Evolutionary conservation across 2,113 vertebrate species (phyloP).

Genomic region (Notiomystis cincta): DNA sequence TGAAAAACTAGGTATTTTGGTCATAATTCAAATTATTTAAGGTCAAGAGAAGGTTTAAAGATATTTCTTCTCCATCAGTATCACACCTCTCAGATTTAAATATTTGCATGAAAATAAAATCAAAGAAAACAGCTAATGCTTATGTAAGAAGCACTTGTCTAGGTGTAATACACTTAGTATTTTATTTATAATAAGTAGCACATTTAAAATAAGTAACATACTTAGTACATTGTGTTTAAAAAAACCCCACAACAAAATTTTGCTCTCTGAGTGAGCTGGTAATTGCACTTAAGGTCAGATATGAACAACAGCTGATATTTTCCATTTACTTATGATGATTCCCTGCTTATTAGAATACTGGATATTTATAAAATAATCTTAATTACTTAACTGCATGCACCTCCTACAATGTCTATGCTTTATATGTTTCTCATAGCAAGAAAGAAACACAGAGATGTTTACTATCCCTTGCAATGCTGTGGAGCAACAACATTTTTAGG

Average conservation of each 20-base stretch:
- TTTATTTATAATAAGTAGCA: too few relatives aligned
- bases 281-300: background rate
- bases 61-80: background rate
- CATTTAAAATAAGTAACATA: background rate
- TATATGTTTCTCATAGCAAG: background rate
- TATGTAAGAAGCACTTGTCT: background rate
- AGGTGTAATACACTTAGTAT: background rate
- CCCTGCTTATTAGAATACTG: background rate
- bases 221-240: background rate
- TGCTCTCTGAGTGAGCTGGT: background rate
- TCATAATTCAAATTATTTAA: background rate
- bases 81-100: background rate
- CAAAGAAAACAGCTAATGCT: background rate
- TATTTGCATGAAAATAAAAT: background rate
- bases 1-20: background rate
- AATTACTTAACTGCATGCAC: background rate
- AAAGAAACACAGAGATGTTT: background rate
- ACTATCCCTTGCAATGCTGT: background rate
- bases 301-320: background rate
- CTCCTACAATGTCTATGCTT: background rate
- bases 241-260: background rate
- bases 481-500: background rate
- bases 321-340: background rate
- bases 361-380: background rate
- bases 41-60: background rate